Conservation (phyloP, 2,888 invertebrate species). For the Calliopum simillimum region DNA sequence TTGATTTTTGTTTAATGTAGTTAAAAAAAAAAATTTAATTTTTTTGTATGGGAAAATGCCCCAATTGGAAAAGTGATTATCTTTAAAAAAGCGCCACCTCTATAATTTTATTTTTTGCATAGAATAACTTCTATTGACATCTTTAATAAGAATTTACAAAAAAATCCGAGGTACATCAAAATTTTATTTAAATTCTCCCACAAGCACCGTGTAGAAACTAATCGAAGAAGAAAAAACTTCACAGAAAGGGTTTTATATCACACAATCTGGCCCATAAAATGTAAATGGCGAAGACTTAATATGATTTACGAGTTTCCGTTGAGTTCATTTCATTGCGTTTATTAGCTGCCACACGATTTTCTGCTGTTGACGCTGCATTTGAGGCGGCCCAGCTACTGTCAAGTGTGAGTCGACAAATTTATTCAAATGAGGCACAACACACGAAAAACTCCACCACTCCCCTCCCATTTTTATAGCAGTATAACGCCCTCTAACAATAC, state of each 20-base stretch:
- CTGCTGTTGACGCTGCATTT: background rate
- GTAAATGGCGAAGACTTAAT: slow-evolving; percentile 42
- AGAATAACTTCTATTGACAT: too few relatives aligned
- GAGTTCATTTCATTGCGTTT: slow-evolving; percentile 31
- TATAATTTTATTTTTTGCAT: too few relatives aligned
- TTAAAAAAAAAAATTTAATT: too few relatives aligned
- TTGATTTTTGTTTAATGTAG: too few relatives aligned
- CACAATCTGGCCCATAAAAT: slow-evolving; percentile 36
- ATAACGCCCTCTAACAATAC: background rate
- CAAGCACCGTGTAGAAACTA: too few relatives aligned
- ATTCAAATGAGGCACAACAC: slow-evolving; percentile 15
- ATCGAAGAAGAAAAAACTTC: slow-evolving; percentile 17
- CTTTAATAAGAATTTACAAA: too few relatives aligned
- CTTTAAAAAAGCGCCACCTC: too few relatives aligned
- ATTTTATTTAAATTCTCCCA: too few relatives aligned
- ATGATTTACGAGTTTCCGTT: slow-evolving; percentile 52
- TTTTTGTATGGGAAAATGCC: too few relatives aligned
- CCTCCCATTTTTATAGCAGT: background rate
- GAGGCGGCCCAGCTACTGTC: background rate
- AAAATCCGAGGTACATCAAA: too few relatives aligned
- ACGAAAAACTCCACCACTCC: background rate
- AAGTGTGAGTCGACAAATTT: slow-evolving; percentile 18
- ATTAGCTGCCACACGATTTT: slow-evolving; percentile 19
- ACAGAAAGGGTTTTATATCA: slow-evolving; percentile 36
- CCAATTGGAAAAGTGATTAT: too few relatives aligned